Evolutionary conservation across 2,888 invertebrate genomes (phyloP).

Genomic region (Anthophora plumipes): DNA sequence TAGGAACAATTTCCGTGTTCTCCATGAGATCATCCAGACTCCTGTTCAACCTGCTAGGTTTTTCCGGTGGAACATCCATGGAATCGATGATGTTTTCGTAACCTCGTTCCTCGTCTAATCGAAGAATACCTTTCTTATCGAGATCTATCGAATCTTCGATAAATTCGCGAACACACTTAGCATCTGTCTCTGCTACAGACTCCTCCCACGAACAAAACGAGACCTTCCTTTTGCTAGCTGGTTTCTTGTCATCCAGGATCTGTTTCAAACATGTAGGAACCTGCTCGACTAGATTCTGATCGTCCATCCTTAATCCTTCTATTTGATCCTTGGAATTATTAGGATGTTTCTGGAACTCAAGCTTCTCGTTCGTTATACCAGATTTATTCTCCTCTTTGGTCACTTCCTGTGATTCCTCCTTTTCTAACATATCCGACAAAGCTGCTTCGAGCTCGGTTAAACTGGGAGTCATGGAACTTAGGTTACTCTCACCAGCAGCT

Average conservation of each 20-base stretch:
- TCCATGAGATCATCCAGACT: constrained; percentile 68
- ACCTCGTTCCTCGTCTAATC: background rate
- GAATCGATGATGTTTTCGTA: background rate
- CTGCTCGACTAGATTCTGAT: constrained; percentile 52
- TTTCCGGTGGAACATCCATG: constrained; percentile 75
- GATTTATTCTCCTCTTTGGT: constrained; percentile 17
- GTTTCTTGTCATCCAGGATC: constrained; percentile 46
- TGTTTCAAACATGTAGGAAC: constrained; percentile 40
- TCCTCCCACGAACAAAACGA: constrained; percentile 69
- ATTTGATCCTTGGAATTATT: background rate
- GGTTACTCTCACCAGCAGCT: constrained; percentile 73
- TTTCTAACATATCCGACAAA: constrained; percentile 82
- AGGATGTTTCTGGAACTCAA: constrained; percentile 61
- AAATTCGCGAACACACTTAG: constrained; percentile 45
- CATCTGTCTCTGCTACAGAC: constrained; percentile 60
- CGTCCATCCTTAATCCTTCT: background rate
- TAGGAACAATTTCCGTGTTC: constrained; percentile 71
- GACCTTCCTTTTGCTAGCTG: constrained; percentile 54
- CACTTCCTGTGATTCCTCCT: constrained; percentile 70
- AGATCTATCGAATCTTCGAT: constrained; percentile 22
- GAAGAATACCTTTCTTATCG: constrained; percentile 26
- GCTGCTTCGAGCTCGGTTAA: constrained; percentile 82
- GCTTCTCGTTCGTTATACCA: constrained; percentile 44
- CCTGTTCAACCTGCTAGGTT: constrained; percentile 77
- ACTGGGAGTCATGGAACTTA: constrained; percentile 83